Conservation (phyloP, 2,888 invertebrate species). For the Cosmia trapezina region DNA sequence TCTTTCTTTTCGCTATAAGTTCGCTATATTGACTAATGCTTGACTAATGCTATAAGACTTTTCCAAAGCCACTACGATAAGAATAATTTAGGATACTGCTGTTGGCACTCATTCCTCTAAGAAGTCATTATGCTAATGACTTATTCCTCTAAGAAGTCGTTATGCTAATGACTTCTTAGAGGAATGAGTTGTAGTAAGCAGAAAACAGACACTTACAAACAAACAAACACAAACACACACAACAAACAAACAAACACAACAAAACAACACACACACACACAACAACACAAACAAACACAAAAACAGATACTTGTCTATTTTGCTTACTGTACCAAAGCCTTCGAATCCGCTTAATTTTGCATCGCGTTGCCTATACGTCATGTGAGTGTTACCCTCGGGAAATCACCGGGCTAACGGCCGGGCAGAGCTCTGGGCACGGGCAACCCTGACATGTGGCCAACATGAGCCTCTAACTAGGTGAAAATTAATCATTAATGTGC, state of each 20-base stretch:
- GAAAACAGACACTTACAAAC: too few species aligned
- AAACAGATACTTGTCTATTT: not conserved
- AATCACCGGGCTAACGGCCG: constrained; percentile 46
- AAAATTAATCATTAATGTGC: constrained; percentile 50
- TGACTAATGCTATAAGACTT: too few species aligned
- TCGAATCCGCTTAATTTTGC: constrained; percentile 48
- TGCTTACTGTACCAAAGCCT: constrained; percentile 14
- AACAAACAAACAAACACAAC: too few species aligned
- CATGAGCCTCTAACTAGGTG: constrained; percentile 27
- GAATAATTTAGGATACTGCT: not conserved
- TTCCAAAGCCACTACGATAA: not conserved
- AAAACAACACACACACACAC: too few species aligned
- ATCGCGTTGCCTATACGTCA: constrained; percentile 45
- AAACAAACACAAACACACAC: too few species aligned
- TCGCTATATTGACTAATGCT: too few species aligned
- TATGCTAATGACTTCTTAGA: not conserved
- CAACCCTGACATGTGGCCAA: constrained; percentile 20
- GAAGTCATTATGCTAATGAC: too few species aligned
- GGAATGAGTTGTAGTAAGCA: not conserved
- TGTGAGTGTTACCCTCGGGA: constrained; percentile 50
- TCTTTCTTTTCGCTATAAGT: too few species aligned
- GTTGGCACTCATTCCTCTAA: not conserved
- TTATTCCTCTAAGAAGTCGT: too few species aligned
- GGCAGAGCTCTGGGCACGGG: constrained; percentile 23
- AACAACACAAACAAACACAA: too few species aligned